Conservation (phyloP, 2,797 vertebrate species). For the Peromyscus aztecus region DNA sequence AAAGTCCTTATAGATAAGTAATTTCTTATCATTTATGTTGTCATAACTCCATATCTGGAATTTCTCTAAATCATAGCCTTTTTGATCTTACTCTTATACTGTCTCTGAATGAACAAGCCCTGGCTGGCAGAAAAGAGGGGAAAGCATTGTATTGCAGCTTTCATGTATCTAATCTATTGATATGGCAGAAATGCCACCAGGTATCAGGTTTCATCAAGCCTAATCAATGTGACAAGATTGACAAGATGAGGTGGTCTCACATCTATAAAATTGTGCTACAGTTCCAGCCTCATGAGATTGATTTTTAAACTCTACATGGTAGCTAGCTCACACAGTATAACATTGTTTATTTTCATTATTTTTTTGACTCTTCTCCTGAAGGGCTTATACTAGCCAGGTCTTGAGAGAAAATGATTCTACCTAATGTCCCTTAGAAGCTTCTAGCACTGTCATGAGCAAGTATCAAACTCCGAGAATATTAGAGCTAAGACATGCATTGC, state of each 20-base stretch:
- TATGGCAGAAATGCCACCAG: neutral
- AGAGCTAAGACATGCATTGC: neutral
- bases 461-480: neutral
- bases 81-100: neutral
- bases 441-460: neutral
- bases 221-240: neutral
- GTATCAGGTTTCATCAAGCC: neutral
- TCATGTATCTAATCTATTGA: neutral
- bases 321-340: neutral
- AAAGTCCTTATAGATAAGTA: neutral
- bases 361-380: conserved; percentile 21
- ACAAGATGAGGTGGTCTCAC: neutral
- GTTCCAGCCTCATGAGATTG: neutral
- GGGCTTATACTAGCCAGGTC: neutral
- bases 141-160: neutral
- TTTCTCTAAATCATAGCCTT: neutral
- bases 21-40: neutral
- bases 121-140: neutral
- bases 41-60: neutral
- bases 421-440: neutral
- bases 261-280: conserved; percentile 19
- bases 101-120: neutral
- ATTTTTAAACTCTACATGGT: conserved; percentile 54
- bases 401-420: neutral
- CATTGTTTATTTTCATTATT: neutral